phyloP scores from a whole-genome alignment of 1,140 invertebrate species.

The Dreissena rostriformis region DNA sequence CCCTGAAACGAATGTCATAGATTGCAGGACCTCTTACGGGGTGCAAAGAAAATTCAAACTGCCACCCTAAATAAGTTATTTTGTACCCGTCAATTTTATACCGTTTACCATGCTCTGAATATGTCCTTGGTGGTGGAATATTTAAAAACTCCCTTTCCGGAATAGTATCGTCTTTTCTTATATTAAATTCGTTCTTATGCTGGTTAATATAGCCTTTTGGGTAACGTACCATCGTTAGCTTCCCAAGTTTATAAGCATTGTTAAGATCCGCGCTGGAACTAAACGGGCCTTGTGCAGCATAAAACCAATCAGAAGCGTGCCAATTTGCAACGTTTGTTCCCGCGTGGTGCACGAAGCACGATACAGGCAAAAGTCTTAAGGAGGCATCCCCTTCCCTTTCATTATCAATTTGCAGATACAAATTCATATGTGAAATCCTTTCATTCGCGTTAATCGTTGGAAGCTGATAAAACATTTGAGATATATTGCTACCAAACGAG shows the following conservation, averaged over 20 bases:
- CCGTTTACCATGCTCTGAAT: conserved; percentile 65
- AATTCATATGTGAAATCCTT: conserved; percentile 15
- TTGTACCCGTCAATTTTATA: conserved; percentile 61
- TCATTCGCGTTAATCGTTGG: conserved; percentile 1
- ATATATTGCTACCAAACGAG: background rate
- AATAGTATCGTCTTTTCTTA: conserved; percentile 7
- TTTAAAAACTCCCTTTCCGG: conserved; percentile 3
- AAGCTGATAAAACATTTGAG: background rate
- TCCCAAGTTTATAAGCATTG: background rate
- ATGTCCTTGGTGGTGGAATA: conserved; percentile 58
- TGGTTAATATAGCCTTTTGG: background rate
- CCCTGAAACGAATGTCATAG: conserved; percentile 64
- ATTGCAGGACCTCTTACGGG: conserved; percentile 65
- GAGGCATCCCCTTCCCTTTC: background rate
- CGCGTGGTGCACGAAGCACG: conserved; percentile 12
- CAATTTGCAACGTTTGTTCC: conserved; percentile 26
- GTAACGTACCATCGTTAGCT: conserved; percentile 5
- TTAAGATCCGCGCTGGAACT: background rate
- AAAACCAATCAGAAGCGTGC: conserved; percentile 22
- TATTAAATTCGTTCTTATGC: background rate
- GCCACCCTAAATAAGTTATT: conserved; percentile 69
- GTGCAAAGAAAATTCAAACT: conserved; percentile 62
- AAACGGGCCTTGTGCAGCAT: conserved; percentile 26
- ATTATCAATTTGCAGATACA: background rate
- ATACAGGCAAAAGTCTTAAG: conserved; percentile 28